phyloP scores from a whole-genome alignment of 2,797 vertebrate genomes.

The Characodon lateralis region DNA sequence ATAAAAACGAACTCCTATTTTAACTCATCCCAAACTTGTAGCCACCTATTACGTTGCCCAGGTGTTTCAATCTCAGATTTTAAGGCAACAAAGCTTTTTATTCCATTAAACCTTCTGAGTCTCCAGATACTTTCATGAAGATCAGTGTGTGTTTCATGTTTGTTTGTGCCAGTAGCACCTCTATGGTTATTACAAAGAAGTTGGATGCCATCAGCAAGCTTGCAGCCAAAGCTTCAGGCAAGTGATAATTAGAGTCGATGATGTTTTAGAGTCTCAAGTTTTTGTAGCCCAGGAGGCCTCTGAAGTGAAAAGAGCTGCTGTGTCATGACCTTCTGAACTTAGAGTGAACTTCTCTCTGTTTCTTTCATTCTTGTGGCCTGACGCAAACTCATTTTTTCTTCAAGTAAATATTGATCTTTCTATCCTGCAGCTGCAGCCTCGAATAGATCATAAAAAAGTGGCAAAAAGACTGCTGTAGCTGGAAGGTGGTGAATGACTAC shows the following conservation, averaged over 20 bases:
- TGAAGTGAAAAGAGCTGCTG: conserved; percentile 21
- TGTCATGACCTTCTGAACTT: conserved; percentile 46
- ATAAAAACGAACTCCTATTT: background rate
- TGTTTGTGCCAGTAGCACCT: background rate
- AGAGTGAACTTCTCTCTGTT: conserved; percentile 49
- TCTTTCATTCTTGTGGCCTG: conserved; percentile 34
- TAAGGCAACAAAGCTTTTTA: background rate
- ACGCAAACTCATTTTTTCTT: conserved; percentile 70
- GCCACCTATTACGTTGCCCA: background rate
- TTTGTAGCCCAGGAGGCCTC: background rate
- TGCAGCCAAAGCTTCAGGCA: background rate
- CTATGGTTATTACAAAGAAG: background rate
- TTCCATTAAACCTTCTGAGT: background rate
- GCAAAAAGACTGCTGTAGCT: conserved; percentile 56
- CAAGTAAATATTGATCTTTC: conserved; percentile 71
- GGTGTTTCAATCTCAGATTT: background rate
- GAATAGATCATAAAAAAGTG: conserved; percentile 75
- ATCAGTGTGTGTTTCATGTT: background rate
- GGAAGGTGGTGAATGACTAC: conserved; percentile 27
- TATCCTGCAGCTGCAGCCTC: conserved; percentile 57
- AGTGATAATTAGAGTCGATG: conserved; percentile 14
- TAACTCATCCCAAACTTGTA: background rate
- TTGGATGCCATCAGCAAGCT: background rate
- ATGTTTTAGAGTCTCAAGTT: conserved; percentile 6
- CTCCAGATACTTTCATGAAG: background rate